Conservation (phyloP, 1,140 invertebrate genomes). For the Pemphigus obesinymphae region DNA sequence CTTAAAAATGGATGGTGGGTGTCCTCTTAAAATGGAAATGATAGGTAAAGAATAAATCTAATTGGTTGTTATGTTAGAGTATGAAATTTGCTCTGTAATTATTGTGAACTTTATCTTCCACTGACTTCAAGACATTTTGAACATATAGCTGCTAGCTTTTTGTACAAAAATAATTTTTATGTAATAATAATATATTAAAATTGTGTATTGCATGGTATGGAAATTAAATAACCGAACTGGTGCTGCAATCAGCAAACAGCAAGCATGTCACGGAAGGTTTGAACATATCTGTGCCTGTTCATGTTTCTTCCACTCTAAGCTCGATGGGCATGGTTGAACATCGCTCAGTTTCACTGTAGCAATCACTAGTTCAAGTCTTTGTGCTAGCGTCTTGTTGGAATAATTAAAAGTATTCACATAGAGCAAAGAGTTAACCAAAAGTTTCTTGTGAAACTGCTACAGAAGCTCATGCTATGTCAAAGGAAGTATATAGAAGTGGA, state of each 20-base stretch:
- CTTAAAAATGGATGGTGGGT: no score
- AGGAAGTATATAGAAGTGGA: background rate
- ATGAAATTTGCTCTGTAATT: no score
- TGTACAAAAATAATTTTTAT: no score
- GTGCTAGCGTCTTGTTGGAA: background rate
- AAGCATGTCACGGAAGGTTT: background rate
- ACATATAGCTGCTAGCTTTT: no score
- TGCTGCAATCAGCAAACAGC: background rate
- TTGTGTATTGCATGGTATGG: no score
- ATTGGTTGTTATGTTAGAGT: no score
- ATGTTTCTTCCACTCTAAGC: background rate
- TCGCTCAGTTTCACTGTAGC: background rate
- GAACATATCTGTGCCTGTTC: background rate
- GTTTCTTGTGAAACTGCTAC: background rate
- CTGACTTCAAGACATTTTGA: no score
- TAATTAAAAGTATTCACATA: background rate
- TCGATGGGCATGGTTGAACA: background rate
- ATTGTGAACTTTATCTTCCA: no score
- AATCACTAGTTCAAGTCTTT: background rate
- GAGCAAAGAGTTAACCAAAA: constrained; percentile 35
- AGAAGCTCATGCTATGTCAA: background rate
- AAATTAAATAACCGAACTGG: background rate
- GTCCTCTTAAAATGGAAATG: no score
- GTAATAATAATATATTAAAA: no score
- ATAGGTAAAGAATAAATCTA: no score